A percentile compares a stretch with the other conserved stretches of the same genome.
These are phyloP conservation scores for Entelurus aequoreus DNA, from an alignment of 2,113 vertebrate genomes.

Conservation along the genomic window DNA sequence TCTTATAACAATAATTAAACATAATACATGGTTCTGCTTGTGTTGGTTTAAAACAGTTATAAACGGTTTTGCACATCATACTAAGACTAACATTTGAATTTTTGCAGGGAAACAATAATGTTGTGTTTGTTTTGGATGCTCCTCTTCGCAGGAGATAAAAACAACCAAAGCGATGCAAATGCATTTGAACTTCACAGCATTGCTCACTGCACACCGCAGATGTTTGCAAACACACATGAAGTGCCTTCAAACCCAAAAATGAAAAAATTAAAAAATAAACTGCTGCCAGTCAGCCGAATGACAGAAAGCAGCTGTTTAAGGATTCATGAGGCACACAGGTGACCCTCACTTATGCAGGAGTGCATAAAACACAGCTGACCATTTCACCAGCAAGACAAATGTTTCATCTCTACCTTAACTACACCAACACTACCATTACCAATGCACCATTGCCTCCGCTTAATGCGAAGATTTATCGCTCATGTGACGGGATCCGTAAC, in stretches of 20 bases:
- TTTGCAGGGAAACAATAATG: conserved; percentile 6
- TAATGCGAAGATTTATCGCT: conserved; percentile 65
- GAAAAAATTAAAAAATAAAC: conserved; percentile 18
- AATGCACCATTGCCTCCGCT: conserved; percentile 56
- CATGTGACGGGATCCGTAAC: conserved; percentile 45
- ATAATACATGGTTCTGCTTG: no score
- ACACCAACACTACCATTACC: conserved; percentile 69
- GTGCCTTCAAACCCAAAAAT: conserved; percentile 20
- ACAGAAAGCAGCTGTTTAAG: conserved; percentile 69
- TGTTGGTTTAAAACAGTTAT: no score
- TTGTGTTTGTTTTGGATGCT: conserved; percentile 3
- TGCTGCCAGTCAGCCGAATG: conserved; percentile 32
- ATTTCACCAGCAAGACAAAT: conserved; percentile 61
- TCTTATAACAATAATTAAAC: no score
- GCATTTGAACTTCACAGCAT: conserved; percentile 47
- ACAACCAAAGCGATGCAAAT: conserved; percentile 51
- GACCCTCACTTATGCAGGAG: conserved; percentile 64
- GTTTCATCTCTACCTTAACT: conserved; percentile 60
- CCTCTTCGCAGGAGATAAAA: conserved; percentile 15
- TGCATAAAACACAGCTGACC: conserved; percentile 74
- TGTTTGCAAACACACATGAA: conserved; percentile 28
- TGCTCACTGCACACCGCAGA: conserved; percentile 53
- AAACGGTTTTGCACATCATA: conserved; percentile 4
- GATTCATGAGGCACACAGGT: conserved; percentile 73
- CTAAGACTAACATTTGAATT: conserved; percentile 13